Evolutionary conservation across 2,888 invertebrate genomes (phyloP), one percentile per base, ranked within the genome.

Genomic region (Lasius fuliginosus): DNA sequence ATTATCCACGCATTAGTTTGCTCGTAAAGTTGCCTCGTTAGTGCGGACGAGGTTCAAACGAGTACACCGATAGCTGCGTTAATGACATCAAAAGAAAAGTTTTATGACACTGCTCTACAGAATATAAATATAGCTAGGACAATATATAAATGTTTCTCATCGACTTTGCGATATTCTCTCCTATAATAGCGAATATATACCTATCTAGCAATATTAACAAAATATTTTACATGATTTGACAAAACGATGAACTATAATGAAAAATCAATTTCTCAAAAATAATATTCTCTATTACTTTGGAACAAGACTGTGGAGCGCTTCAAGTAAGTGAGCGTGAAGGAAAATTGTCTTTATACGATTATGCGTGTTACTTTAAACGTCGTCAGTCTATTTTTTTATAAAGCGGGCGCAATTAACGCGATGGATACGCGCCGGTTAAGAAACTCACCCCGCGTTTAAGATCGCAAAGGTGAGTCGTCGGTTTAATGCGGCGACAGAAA

Each of bases 1-100:
- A 81, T 81, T 81, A 81, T 60, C 73, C 40, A 33, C 18, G 46
- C 79, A 33, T 73, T 60, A 60, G 79, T 60, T 81, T 81, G 79
- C 27, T 81, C 36, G 60, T 12, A 79, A 81, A 73, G 79, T 81
- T 81, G 79, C 73, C 79, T 81, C 79, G 79, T 81, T 81, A 81
- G 79, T 60, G 27, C 46, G 60, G 18, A 46, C 58, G 23, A 23
- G 23, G 33, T 42, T 79, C 79, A 71, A 79, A 71, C 79, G 56
- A 40, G 68, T 42, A 67, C 27, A 27, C 69, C 30, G 40, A 6
- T 67, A 46, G 30, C 42, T 8, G 60, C n/a, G 60, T 60, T 81
- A 81, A 81, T 81, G 79, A 73, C 60, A 81, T 81, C 79, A 81
- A 81, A 81, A 60, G 23, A 73, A 81, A 81, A 81, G 79, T 81